phyloP scores from a whole-genome alignment of 2,888 invertebrate genomes.

The Meganola albula region DNA sequence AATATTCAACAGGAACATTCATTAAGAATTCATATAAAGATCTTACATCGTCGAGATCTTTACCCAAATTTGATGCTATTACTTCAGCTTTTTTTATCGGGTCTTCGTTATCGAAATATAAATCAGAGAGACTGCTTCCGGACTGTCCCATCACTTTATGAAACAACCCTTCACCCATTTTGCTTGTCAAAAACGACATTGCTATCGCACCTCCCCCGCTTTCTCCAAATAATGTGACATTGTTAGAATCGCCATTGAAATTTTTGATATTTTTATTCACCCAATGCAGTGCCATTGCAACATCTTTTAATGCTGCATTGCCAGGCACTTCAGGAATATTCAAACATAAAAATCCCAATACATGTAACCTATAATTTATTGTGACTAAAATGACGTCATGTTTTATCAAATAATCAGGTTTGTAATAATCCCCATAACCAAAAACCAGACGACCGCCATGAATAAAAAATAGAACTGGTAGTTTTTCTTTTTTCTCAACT shows the following conservation, averaged over 20 bases:
- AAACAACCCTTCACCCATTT: conserved; percentile 48
- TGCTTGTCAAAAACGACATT: conserved; percentile 41
- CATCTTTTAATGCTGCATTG: conserved; percentile 59
- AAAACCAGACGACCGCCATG: conserved; percentile 77
- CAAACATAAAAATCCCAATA: conserved; percentile 58
- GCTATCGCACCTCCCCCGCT: conserved; percentile 54
- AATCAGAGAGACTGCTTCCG: conserved; percentile 47
- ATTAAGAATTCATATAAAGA: conserved; percentile 43
- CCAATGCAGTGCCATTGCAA: conserved; percentile 57
- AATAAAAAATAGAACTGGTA: conserved; percentile 76
- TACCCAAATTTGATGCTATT: conserved; percentile 42
- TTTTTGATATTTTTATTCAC: conserved; percentile 47
- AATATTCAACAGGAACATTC: conserved; percentile 41
- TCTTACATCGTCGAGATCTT: conserved; percentile 31
- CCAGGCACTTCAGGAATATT: conserved; percentile 58
- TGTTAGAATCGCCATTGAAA: conserved; percentile 54
- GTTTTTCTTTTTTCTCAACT: conserved; percentile 38
- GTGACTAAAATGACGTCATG: conserved; percentile 59
- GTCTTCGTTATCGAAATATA: conserved; percentile 48
- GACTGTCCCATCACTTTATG: conserved; percentile 55
- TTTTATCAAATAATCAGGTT: conserved; percentile 54
- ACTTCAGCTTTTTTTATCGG: conserved; percentile 43
- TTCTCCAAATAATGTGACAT: conserved; percentile 58
- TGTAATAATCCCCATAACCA: conserved; percentile 71
- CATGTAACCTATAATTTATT: conserved; percentile 55